Percentiles rank a stretch among this genome's conserved stretches.
These are phyloP conservation scores for Nycticebus coucang DNA, from an alignment of 2,113 vertebrate species.

Conservation along the genomic window DNA sequence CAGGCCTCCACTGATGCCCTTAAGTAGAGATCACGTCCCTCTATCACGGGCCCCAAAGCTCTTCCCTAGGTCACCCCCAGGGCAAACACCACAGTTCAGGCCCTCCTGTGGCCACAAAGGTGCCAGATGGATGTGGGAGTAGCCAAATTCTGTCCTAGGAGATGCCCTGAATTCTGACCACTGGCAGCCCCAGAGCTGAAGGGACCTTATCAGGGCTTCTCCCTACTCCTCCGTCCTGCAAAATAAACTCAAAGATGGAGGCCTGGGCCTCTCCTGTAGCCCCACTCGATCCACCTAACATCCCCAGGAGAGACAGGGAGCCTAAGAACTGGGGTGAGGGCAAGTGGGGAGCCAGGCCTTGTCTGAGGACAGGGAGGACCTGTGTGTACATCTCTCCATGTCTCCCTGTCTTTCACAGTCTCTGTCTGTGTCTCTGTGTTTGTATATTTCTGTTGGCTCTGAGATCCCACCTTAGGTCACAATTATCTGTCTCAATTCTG, in stretches of 20 bases:
- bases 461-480: background rate
- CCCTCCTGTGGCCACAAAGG: background rate
- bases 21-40: background rate
- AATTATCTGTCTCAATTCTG: background rate
- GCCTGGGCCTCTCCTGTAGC: background rate
- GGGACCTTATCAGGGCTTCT: background rate
- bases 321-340: background rate
- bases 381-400: background rate
- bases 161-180: background rate
- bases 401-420: background rate
- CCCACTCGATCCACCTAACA: background rate
- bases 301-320: background rate
- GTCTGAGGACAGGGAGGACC: background rate
- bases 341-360: background rate
- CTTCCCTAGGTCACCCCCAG: background rate
- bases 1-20: too few species aligned
- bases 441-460: background rate
- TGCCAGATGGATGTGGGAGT: accelerated
- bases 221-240: background rate
- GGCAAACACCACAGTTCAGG: background rate
- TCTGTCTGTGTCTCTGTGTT: background rate
- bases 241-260: background rate
- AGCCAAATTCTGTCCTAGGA: background rate
- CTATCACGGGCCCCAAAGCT: background rate
- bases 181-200: background rate